These are phyloP conservation scores for Cephus rjabovi DNA, from an alignment of 2,888 invertebrate species.

Conservation along the genomic window DNA sequence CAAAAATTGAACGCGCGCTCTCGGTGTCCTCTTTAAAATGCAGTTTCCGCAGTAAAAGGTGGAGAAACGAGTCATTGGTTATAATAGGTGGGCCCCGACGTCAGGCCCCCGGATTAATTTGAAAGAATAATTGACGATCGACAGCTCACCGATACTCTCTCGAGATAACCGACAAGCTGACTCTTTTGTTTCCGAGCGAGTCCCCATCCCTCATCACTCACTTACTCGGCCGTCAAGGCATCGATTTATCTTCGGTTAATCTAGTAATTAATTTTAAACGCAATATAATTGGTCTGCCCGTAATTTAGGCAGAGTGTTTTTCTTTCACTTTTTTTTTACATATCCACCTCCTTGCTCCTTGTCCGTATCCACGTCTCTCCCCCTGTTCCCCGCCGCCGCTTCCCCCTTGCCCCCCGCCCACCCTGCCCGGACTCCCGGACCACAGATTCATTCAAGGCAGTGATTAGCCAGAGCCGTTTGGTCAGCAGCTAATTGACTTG, in stretches of 20 bases:
- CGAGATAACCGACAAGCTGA: constrained; percentile 35
- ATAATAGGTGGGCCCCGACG: constrained; percentile 5
- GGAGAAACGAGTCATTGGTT: not conserved
- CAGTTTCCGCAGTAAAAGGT: not conserved
- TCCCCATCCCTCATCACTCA: constrained; percentile 36
- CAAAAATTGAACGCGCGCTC: too few species aligned
- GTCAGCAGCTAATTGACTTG: constrained; percentile 14
- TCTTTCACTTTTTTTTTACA: not conserved
- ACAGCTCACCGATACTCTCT: constrained; percentile 32
- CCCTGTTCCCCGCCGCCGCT: too few species aligned
- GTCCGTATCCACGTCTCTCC: not conserved
- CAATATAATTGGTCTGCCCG: constrained; percentile 58
- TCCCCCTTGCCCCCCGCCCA: not conserved
- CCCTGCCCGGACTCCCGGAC: not conserved
- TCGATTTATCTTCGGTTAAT: constrained; percentile 55
- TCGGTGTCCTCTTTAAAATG: not conserved
- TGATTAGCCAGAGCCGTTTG: constrained; percentile 19
- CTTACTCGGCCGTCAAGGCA: constrained; percentile 28
- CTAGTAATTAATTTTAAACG: constrained; percentile 64
- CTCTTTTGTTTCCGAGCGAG: constrained; percentile 21
- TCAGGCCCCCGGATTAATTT: constrained; percentile 4
- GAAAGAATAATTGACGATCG: constrained; percentile 47
- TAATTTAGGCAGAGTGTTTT: constrained; percentile 16
- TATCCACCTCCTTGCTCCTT: not conserved
- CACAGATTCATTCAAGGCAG: not conserved